Evolutionary conservation across 1,140 invertebrate genomes (phyloP).

Genomic region (Episyrphus balteatus): DNA sequence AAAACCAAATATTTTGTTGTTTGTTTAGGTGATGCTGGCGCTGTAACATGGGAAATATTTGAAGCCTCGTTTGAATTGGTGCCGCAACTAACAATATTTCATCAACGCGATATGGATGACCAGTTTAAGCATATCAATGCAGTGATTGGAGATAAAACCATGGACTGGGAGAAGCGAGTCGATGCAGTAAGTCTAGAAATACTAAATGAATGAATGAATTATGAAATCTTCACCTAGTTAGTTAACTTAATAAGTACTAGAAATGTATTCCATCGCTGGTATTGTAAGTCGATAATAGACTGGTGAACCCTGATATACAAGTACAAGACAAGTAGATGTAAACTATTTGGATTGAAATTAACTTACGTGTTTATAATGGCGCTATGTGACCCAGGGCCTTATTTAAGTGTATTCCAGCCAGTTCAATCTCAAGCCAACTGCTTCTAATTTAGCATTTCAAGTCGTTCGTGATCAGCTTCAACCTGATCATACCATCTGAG

Average conservation of each 20-base stretch:
- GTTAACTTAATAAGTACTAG: no score
- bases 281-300: not conserved
- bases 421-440: no score
- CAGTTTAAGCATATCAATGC: conserved; percentile 64
- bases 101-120: conserved; percentile 73
- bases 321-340: conserved; percentile 33
- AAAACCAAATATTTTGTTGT: conserved; percentile 14
- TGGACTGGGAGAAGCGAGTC: conserved; percentile 87
- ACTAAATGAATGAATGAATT: not conserved
- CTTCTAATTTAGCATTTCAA: no score
- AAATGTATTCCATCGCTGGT: not conserved
- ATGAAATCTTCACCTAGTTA: no score
- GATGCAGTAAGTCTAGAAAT: conserved; percentile 58
- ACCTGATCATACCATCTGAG: no score
- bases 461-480: no score
- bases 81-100: conserved; percentile 71
- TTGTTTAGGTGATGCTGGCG: conserved; percentile 53
- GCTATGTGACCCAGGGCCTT: no score
- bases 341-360: no score
- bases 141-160: conserved; percentile 64
- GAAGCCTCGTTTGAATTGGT: conserved; percentile 75
- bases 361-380: no score
- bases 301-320: no score
- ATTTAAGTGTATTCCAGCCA: no score
- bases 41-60: conserved; percentile 81